These are phyloP conservation scores for Pheosia gnoma DNA, from an alignment of 2,888 invertebrate species.

Conservation along the genomic window DNA sequence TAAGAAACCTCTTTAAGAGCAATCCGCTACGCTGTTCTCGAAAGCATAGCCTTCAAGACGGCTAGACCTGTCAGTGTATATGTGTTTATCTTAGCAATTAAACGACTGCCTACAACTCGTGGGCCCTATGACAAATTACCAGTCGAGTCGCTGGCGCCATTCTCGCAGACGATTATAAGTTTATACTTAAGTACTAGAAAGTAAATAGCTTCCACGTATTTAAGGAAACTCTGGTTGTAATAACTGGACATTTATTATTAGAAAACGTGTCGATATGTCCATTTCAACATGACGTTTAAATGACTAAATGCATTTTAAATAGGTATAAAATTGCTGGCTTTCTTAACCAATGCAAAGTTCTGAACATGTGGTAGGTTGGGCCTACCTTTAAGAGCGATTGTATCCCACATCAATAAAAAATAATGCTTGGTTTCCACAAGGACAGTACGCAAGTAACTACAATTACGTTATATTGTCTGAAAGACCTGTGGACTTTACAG, in stretches of 20 bases:
- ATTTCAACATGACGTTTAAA: too few relatives aligned
- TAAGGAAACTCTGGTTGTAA: neutral
- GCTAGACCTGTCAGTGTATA: neutral
- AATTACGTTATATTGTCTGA: too few relatives aligned
- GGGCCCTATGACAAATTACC: conserved; percentile 2
- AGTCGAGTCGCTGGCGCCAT: neutral
- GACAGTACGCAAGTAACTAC: too few relatives aligned
- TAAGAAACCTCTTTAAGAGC: neutral
- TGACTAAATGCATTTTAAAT: too few relatives aligned
- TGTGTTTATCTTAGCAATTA: conserved; percentile 1
- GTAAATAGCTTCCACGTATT: neutral
- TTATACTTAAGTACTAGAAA: neutral
- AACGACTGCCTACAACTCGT: neutral
- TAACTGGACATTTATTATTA: neutral
- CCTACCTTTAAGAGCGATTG: too few relatives aligned
- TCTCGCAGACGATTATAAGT: neutral
- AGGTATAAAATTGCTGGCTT: too few relatives aligned
- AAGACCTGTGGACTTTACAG: too few relatives aligned
- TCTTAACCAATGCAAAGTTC: too few relatives aligned
- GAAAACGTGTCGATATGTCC: too few relatives aligned
- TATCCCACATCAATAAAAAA: too few relatives aligned
- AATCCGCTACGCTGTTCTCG: neutral
- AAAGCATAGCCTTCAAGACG: conserved; percentile 2
- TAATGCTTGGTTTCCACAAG: too few relatives aligned
- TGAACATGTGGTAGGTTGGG: too few relatives aligned